Conservation (phyloP, 2,113 vertebrate species). For the Oceanites oceanicus region DNA sequence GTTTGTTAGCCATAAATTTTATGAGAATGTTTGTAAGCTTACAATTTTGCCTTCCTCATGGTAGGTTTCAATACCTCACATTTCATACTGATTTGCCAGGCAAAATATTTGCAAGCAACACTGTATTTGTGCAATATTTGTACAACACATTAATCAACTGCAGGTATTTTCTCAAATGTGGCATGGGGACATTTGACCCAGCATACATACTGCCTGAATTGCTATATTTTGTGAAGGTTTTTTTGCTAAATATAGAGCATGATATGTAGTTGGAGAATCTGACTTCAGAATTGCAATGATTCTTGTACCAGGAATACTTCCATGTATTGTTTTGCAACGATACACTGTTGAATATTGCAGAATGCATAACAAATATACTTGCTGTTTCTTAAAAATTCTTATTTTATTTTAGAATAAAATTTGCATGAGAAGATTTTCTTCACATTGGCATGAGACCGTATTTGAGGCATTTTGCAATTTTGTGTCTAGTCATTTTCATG, state of each 20-base stretch:
- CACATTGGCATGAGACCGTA: background rate
- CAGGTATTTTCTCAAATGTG: background rate
- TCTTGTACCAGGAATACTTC: background rate
- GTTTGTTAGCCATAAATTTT: background rate
- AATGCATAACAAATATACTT: background rate
- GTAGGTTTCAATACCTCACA: background rate
- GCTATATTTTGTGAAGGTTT: background rate
- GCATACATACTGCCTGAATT: background rate
- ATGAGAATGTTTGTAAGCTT: background rate
- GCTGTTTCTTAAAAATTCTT: background rate
- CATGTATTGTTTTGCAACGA: background rate
- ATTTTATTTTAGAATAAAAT: background rate
- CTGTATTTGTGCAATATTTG: background rate
- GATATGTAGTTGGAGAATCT: background rate
- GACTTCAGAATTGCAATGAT: background rate
- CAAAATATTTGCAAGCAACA: background rate
- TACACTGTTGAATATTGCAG: background rate
- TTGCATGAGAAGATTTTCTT: background rate
- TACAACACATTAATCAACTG: background rate
- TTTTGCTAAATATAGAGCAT: background rate
- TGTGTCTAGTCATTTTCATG: background rate
- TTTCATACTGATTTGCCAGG: background rate
- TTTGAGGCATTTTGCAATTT: background rate
- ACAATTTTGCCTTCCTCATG: background rate
- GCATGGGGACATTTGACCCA: background rate